Evolutionary conservation across 2,113 vertebrate species (phyloP).

Genomic region (Coregonus clupeaformis): DNA sequence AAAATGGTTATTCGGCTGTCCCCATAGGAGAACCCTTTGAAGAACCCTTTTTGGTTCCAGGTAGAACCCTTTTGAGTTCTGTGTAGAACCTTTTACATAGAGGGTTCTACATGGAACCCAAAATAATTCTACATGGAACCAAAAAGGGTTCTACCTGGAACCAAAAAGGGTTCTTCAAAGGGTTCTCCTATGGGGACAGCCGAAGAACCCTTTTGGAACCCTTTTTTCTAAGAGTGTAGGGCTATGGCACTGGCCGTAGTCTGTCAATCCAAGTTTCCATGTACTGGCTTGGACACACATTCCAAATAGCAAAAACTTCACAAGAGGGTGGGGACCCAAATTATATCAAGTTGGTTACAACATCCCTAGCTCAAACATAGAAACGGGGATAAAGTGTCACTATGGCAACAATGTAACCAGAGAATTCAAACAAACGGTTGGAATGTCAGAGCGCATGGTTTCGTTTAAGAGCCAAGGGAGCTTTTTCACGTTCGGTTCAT

Average conservation of each 20-base stretch:
- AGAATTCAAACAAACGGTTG: slow-evolving; percentile 76
- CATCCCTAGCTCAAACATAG: slow-evolving; percentile 72
- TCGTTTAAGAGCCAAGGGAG: slow-evolving; percentile 65
- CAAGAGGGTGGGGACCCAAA: slow-evolving; percentile 74
- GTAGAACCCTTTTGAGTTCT: no score
- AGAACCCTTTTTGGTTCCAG: no score
- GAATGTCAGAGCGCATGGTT: slow-evolving; percentile 75
- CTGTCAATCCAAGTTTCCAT: slow-evolving; percentile 67
- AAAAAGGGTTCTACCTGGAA: no score
- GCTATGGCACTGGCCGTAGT: slow-evolving; percentile 37
- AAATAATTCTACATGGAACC: no score
- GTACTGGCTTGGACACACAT: slow-evolving; percentile 66
- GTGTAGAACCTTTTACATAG: no score
- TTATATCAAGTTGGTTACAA: slow-evolving; percentile 80
- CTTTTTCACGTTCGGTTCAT: slow-evolving; percentile 67
- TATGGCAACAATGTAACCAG: slow-evolving; percentile 75
- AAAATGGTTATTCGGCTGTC: no score
- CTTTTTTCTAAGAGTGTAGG: no score
- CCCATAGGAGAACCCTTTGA: no score
- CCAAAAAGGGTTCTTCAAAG: no score
- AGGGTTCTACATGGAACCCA: no score
- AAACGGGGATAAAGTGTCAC: slow-evolving; percentile 57
- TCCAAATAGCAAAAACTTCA: slow-evolving; percentile 72
- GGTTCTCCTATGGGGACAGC: no score
- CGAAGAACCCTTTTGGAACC: no score